phyloP scores from a whole-genome alignment of 1,140 invertebrate species.

The Lepidurus apus region DNA sequence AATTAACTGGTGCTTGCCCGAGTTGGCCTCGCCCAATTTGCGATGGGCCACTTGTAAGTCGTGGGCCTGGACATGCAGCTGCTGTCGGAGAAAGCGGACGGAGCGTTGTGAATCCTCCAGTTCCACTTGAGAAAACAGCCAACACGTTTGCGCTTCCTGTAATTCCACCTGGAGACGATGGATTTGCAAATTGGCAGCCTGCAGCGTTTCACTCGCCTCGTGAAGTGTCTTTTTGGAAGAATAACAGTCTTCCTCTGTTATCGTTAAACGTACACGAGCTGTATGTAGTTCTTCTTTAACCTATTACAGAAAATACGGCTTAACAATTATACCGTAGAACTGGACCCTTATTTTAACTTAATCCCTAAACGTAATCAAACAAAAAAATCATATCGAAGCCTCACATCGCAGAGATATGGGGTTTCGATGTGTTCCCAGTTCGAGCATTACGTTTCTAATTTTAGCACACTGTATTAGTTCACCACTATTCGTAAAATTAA shows the following conservation, averaged over 20 bases:
- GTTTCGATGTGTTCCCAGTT: too few species aligned
- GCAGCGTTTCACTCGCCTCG: conserved; percentile 6
- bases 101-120: conserved; percentile 12
- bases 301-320: not conserved
- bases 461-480: too few species aligned
- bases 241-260: not conserved
- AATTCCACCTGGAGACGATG: conserved; percentile 7
- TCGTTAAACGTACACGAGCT: not conserved
- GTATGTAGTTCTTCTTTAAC: not conserved
- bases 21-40: not conserved
- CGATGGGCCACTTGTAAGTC: conserved; percentile 8
- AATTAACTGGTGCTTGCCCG: not conserved
- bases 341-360: too few species aligned
- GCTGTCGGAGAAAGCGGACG: not conserved
- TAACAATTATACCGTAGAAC: not conserved
- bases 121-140: not conserved
- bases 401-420: too few species aligned
- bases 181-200: not conserved
- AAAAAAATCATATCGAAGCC: too few species aligned
- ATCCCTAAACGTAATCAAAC: too few species aligned
- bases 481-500: too few species aligned
- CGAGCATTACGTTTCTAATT: too few species aligned
- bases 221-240: conserved; percentile 4
- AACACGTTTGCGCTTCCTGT: conserved; percentile 13
- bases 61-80: not conserved